A percentile compares a stretch with the other conserved stretches of the same genome.
Evolutionary conservation across 2,888 invertebrate genomes (phyloP).

Genomic region (Melieria omissa): DNA sequence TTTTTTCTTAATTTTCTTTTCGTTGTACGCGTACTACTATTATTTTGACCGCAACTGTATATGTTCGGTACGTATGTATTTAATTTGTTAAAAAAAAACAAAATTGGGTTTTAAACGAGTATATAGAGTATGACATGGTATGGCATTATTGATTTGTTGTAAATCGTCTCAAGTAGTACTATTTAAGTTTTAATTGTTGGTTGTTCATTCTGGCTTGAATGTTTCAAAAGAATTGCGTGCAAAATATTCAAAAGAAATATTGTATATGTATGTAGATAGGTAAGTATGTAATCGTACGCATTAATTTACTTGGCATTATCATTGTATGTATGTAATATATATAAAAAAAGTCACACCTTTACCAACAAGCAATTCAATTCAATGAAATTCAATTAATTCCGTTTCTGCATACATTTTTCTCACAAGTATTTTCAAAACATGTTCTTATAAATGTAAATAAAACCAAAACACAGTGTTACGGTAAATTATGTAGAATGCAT

Average conservation of each 20-base stretch:
- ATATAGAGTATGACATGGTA: too few species aligned
- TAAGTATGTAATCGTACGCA: conserved; percentile 16
- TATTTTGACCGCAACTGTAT: too few species aligned
- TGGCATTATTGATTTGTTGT: too few species aligned
- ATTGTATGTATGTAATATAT: not conserved
- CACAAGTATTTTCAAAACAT: not conserved
- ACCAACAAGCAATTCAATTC: conserved; percentile 32
- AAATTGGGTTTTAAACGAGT: too few species aligned
- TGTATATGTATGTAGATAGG: not conserved
- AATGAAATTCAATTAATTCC: conserved; percentile 36
- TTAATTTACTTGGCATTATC: conserved; percentile 8
- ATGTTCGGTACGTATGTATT: too few species aligned
- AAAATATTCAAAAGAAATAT: not conserved
- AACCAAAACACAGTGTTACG: too few species aligned
- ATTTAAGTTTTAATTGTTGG: not conserved
- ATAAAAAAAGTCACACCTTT: conserved; percentile 3
- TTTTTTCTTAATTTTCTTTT: too few species aligned
- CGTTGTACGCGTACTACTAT: too few species aligned
- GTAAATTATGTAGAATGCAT: too few species aligned
- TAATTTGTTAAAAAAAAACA: too few species aligned
- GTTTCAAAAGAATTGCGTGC: conserved; percentile 9
- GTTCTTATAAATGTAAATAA: too few species aligned
- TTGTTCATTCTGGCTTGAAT: not conserved
- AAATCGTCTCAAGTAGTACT: not conserved
- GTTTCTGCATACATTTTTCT: conserved; percentile 29